These are phyloP conservation scores for Acrocephalus kingi DNA, from an alignment of 2,113 vertebrate genomes.

Conservation along the genomic window DNA sequence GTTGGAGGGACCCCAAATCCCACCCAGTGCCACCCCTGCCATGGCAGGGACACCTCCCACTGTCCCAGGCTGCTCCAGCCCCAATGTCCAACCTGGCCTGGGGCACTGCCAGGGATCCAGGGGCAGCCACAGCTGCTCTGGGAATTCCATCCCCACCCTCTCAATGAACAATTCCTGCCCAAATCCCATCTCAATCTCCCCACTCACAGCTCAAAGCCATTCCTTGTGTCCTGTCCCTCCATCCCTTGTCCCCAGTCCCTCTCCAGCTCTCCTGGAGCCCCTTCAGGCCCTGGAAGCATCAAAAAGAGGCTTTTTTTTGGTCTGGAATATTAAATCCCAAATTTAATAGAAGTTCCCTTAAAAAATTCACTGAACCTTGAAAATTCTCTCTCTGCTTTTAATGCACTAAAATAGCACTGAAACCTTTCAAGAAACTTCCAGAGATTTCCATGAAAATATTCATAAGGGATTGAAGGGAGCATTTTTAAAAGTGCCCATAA, in stretches of 20 bases:
- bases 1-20: fast-evolving
- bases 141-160: neutral
- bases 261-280: neutral
- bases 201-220: neutral
- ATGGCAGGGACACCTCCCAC: neutral
- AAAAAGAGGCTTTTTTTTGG: neutral
- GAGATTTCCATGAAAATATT: neutral
- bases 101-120: neutral
- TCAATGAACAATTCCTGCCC: neutral
- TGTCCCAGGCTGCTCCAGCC: neutral
- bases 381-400: neutral
- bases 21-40: neutral
- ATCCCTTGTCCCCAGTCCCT: neutral
- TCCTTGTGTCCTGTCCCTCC: neutral
- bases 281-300: neutral
- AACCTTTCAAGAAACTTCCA: neutral
- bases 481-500: neutral
- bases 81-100: neutral
- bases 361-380: neutral
- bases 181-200: neutral
- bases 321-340: neutral
- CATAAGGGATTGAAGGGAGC: neutral
- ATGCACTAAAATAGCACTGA: neutral
- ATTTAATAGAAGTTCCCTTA: neutral
- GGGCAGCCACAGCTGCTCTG: neutral